Conservation (phyloP, 2,888 invertebrate species). For the Polyommatus iphigenia region DNA sequence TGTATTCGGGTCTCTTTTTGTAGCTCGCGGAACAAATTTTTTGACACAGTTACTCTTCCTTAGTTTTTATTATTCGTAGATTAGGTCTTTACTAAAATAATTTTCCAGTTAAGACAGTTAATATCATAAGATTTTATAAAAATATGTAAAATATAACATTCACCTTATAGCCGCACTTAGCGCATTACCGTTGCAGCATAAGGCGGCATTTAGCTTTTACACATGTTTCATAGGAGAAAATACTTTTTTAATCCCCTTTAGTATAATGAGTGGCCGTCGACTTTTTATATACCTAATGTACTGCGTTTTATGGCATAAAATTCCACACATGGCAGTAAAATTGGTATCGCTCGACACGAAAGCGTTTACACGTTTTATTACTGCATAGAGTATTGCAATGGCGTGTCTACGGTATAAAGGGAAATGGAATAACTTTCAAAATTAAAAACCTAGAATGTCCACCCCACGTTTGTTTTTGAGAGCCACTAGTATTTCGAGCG, state of each 20-base stretch:
- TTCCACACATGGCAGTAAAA: conserved; percentile 20
- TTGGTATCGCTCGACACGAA: conserved; percentile 28
- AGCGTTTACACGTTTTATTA: conserved; percentile 29
- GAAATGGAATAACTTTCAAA: conserved; percentile 32
- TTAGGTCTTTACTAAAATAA: no score
- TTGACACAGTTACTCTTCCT: no score
- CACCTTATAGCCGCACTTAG: not conserved
- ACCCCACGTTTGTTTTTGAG: conserved; percentile 30
- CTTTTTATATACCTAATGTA: conserved; percentile 16
- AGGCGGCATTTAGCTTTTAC: conserved; percentile 4
- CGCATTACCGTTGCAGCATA: not conserved
- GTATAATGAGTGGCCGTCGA: conserved; percentile 14
- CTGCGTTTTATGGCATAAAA: conserved; percentile 17
- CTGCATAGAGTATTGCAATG: conserved; percentile 29
- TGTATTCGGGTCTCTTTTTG: no score
- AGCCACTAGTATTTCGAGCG: not conserved
- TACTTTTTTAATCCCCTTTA: not conserved
- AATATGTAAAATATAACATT: not conserved
- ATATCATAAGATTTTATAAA: no score
- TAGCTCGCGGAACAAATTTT: no score
- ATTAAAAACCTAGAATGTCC: conserved; percentile 29
- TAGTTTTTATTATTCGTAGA: no score
- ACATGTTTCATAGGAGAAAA: not conserved
- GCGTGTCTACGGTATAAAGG: conserved; percentile 23
- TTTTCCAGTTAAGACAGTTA: no score